Conservation (phyloP, 2,113 vertebrate genomes). For the Oncorhynchus clarkii region DNA sequence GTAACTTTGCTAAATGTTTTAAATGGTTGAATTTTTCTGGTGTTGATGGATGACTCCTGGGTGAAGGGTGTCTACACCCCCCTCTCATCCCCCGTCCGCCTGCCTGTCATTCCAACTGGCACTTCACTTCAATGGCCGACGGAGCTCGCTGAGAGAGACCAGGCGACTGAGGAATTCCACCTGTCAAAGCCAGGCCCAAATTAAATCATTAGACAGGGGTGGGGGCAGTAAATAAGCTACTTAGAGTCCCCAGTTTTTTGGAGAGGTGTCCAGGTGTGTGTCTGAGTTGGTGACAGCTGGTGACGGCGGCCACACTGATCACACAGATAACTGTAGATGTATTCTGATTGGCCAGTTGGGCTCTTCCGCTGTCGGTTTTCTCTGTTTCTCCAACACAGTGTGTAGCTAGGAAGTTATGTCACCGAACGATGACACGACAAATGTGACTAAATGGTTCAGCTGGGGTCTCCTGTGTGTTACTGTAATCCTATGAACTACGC, state of each 20-base stretch:
- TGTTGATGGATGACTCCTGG: too few species aligned
- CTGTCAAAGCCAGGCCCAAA: conserved; percentile 13
- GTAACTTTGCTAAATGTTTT: too few species aligned
- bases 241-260: neutral
- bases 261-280: neutral
- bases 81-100: neutral
- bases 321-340: neutral
- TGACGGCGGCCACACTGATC: neutral
- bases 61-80: neutral
- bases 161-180: conserved; percentile 10
- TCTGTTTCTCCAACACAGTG: neutral
- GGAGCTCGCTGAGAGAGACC: neutral
- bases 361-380: neutral
- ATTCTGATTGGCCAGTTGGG: neutral
- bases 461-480: too few species aligned
- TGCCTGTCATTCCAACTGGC: conserved; percentile 4
- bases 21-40: too few species aligned
- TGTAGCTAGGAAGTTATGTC: too few species aligned
- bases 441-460: too few species aligned
- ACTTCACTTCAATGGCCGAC: neutral
- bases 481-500: too few species aligned
- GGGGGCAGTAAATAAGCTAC: neutral
- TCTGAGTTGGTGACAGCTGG: neutral
- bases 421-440: too few species aligned
- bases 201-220: neutral